Percentiles rank a stretch among this genome's conserved stretches.
Evolutionary conservation across 2,888 invertebrate genomes (phyloP).

Genomic region (Panzeria rudis): DNA sequence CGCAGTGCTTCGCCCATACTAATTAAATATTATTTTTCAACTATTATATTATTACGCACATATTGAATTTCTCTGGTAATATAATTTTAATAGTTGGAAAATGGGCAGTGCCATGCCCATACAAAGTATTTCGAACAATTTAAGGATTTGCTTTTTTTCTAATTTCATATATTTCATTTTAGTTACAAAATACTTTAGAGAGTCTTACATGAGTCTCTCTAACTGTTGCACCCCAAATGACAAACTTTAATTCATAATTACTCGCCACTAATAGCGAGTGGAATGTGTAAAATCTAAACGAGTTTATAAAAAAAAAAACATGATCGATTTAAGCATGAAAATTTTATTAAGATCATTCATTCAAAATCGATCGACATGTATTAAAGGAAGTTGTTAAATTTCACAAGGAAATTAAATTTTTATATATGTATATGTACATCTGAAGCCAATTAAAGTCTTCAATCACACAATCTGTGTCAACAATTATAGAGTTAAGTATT

Average conservation of each 20-base stretch:
- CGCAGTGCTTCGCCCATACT: no score
- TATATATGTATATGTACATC: neutral
- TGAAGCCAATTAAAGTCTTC: conserved; percentile 20
- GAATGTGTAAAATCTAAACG: neutral
- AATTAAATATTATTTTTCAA: no score
- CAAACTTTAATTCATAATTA: neutral
- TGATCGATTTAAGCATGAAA: neutral
- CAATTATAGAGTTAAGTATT: neutral
- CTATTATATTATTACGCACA: no score
- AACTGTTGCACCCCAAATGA: neutral
- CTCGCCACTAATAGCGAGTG: neutral
- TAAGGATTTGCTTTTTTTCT: no score
- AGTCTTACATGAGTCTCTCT: no score
- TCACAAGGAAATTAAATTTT: conserved; percentile 7
- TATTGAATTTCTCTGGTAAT: no score
- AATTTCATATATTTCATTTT: no score
- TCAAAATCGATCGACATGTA: conserved; percentile 7
- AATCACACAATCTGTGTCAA: conserved; percentile 4
- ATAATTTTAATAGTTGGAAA: no score
- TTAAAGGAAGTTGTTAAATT: conserved; percentile 37
- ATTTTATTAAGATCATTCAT: neutral
- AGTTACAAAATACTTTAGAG: neutral
- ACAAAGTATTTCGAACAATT: no score
- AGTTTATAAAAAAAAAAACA: neutral
- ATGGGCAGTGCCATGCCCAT: no score